These are phyloP conservation scores for Ernsta delagoae DNA, from an alignment of 2,888 invertebrate species.

Conservation along the genomic window DNA sequence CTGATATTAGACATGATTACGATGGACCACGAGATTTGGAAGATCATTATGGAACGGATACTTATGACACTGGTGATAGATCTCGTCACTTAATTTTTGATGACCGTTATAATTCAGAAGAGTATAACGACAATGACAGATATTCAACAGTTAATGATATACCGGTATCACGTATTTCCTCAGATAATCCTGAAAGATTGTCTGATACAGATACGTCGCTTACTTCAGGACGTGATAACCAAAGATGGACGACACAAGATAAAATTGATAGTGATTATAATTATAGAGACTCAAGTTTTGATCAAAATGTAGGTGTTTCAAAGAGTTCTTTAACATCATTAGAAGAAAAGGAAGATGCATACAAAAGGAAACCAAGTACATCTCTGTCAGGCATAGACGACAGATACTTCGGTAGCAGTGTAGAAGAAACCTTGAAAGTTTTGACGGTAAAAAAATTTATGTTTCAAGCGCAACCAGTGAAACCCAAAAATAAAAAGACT, in stretches of 20 bases:
- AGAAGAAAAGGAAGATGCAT: too few relatives aligned
- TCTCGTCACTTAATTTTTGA: neutral
- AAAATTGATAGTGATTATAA: neutral
- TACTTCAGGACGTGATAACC: neutral
- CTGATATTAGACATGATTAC: neutral
- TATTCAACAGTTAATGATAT: neutral
- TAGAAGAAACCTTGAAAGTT: neutral
- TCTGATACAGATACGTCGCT: neutral
- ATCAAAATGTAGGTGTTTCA: too few relatives aligned
- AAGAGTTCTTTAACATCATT: too few relatives aligned
- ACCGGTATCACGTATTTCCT: neutral
- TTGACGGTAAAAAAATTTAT: constrained; percentile 18
- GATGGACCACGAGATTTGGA: neutral
- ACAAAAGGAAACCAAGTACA: neutral
- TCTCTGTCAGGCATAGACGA: neutral
- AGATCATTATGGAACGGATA: neutral
- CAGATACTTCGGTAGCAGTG: neutral
- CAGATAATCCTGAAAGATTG: neutral
- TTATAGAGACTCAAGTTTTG: too few relatives aligned
- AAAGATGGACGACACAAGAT: neutral
- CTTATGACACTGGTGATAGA: neutral
- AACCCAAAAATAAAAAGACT: constrained; percentile 8
- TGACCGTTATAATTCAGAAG: neutral
- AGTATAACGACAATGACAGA: neutral
- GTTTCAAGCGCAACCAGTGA: constrained; percentile 33